Conservation (phyloP, 23 tunicate genomes). For the Halocynthia aurantium region DNA sequence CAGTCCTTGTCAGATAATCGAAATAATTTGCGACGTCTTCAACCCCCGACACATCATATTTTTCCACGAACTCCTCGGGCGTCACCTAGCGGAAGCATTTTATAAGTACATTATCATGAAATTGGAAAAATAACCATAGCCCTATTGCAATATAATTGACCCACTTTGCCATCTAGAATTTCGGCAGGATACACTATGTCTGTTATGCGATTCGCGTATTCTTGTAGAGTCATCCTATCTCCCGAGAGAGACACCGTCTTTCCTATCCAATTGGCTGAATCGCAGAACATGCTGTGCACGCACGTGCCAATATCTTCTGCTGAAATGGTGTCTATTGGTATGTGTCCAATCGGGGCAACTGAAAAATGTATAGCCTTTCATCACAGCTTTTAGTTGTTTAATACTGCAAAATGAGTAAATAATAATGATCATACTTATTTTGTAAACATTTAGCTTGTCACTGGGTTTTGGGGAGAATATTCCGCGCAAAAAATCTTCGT, state of each 20-base stretch:
- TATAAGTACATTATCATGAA: neutral
- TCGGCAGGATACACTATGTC: slow-evolving; percentile 12
- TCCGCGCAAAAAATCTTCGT: slow-evolving; percentile 60
- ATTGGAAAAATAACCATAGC: neutral
- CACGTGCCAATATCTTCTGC: slow-evolving; percentile 32
- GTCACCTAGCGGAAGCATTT: slow-evolving; percentile 20
- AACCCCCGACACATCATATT: slow-evolving; percentile 22
- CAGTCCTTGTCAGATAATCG: slow-evolving; percentile 45
- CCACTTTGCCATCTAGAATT: slow-evolving; percentile 22
- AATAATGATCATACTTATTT: slow-evolving; percentile 18
- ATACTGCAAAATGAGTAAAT: neutral
- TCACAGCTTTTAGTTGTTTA: neutral
- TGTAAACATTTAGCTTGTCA: slow-evolving; percentile 7
- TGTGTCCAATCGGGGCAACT: slow-evolving; percentile 44
- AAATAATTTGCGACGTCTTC: slow-evolving; percentile 73
- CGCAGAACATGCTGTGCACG: slow-evolving; percentile 22
- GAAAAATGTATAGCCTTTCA: neutral
- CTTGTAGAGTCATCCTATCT: slow-evolving; percentile 48
- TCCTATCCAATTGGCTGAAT: slow-evolving; percentile 31
- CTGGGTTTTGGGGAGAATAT: slow-evolving; percentile 23
- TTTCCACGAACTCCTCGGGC: slow-evolving; percentile 41
- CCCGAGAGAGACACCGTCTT: slow-evolving; percentile 51
- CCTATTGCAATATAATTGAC: neutral
- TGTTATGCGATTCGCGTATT: slow-evolving; percentile 44
- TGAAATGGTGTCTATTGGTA: slow-evolving; percentile 36